Evolutionary conservation across 37 sponge, comb jelly and placozoan species (phyloP).

Genomic region (Geodia barretti): DNA sequence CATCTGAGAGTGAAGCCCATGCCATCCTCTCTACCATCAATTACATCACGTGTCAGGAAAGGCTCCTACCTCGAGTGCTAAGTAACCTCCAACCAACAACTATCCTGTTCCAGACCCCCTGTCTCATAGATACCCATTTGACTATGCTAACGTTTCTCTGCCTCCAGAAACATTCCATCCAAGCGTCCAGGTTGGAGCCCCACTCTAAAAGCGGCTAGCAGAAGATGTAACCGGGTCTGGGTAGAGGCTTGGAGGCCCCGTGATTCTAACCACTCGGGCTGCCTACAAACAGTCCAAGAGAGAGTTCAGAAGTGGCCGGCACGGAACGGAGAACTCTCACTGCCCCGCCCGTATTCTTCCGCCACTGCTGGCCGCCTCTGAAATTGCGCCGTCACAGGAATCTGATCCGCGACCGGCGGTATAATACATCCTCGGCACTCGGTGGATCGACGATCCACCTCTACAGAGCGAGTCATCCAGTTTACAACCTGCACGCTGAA

Average conservation of each 20-base stretch:
- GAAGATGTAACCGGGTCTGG: neutral
- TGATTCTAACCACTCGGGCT: neutral
- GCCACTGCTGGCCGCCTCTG: no score
- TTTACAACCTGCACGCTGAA: no score
- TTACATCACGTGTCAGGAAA: neutral
- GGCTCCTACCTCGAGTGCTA: neutral
- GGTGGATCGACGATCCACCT: no score
- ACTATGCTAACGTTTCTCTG: neutral
- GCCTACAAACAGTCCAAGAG: neutral
- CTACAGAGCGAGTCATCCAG: no score
- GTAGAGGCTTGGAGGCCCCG: neutral
- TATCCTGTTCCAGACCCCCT: neutral
- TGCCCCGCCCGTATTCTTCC: no score
- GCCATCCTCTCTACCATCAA: neutral
- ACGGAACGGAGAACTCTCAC: no score
- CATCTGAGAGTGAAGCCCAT: slow-evolving; percentile 13
- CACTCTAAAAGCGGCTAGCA: neutral
- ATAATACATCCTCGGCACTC: no score
- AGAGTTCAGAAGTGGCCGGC: neutral
- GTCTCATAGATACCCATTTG: neutral
- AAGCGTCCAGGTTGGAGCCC: neutral
- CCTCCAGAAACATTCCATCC: neutral
- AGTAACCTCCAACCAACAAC: neutral
- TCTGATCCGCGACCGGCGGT: no score
- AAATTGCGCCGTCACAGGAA: no score